Evolutionary conservation across 2,797 vertebrate genomes (phyloP).

Genomic region (Fistularia tabacaria): DNA sequence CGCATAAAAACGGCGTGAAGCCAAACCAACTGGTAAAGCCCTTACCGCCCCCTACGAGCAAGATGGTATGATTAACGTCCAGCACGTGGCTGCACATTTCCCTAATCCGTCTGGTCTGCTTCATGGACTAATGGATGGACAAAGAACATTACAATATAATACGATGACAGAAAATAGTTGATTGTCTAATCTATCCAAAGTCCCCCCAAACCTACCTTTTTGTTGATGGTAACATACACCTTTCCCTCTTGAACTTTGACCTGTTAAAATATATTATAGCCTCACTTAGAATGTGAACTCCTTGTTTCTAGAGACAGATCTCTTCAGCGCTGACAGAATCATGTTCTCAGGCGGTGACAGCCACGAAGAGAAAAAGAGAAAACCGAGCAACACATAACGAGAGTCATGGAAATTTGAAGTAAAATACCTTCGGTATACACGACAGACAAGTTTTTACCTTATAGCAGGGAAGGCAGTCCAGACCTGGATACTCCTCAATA

Average conservation of each 20-base stretch:
- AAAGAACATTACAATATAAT: not conserved
- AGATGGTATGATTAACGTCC: constrained; percentile 57
- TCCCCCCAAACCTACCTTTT: constrained; percentile 67
- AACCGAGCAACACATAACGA: not conserved
- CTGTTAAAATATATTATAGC: constrained; percentile 54
- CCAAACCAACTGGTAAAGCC: not conserved
- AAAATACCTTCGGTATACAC: too few species aligned
- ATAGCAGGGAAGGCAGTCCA: constrained; percentile 79
- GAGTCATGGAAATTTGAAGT: not conserved
- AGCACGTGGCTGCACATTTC: constrained; percentile 65
- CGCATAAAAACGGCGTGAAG: not conserved
- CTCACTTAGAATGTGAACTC: not conserved
- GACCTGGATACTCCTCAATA: constrained; percentile 86
- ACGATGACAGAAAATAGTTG: not conserved
- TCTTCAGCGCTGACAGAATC: too few species aligned
- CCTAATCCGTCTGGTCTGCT: constrained; percentile 64
- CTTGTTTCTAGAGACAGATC: too few species aligned
- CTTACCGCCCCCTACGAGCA: constrained; percentile 79
- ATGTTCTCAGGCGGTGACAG: too few species aligned
- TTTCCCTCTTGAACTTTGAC: constrained; percentile 77
- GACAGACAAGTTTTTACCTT: constrained; percentile 68
- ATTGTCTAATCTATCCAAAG: not conserved
- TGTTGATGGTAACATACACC: constrained; percentile 76
- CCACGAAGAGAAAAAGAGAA: not conserved
- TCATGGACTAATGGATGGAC: constrained; percentile 43